These are phyloP conservation scores for Misgurnus anguillicaudatus DNA, from an alignment of 2,113 vertebrate species.

Conservation along the genomic window DNA sequence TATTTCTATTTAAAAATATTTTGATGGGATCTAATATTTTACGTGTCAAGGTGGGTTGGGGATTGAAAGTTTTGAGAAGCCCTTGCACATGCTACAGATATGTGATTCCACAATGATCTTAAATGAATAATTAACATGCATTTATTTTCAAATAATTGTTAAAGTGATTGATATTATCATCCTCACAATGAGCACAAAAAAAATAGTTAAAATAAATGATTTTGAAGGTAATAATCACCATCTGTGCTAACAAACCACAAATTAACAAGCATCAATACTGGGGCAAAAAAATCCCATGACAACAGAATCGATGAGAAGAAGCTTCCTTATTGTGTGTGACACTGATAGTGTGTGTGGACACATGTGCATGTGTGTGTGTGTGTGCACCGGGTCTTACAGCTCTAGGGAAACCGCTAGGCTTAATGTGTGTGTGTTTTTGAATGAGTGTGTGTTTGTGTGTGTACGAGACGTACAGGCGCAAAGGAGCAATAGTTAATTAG, in stretches of 20 bases:
- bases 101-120: no score
- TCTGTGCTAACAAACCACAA: constrained; percentile 30
- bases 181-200: neutral
- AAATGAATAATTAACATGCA: no score
- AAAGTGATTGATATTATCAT: neutral
- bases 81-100: no score
- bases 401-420: constrained; percentile 33
- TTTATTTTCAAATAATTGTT: neutral
- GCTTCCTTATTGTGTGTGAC: constrained; percentile 37
- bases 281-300: constrained; percentile 46
- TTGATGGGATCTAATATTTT: no score
- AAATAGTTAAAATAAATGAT: neutral
- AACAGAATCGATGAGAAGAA: constrained; percentile 53
- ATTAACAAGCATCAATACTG: constrained; percentile 47
- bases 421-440: constrained; percentile 32
- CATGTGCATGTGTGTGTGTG: constrained; percentile 22
- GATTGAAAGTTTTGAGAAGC: no score
- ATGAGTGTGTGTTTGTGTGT: constrained; percentile 36
- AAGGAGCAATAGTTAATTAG: constrained; percentile 60
- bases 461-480: constrained; percentile 35
- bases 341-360: constrained; percentile 29
- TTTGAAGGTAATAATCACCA: constrained; percentile 8
- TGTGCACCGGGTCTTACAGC: neutral
- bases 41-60: no score
- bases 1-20: no score